Conservation (phyloP, 2,888 invertebrate genomes). For the Liopterus haemorrhoidalis region DNA sequence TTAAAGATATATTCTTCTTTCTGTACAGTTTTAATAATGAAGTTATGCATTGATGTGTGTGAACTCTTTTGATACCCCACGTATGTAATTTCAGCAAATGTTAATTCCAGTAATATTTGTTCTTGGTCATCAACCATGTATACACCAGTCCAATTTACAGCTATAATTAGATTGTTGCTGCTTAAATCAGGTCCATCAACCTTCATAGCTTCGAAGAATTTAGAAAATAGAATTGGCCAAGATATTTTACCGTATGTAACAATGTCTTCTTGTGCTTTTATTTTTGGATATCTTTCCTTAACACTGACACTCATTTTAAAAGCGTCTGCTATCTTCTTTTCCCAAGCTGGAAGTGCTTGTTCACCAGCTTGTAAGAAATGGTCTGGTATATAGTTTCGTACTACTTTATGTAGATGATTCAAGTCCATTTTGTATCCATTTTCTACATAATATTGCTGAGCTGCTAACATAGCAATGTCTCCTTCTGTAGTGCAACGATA, state of each 20-base stretch:
- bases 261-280: conserved; percentile 81
- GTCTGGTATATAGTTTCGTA: conserved; percentile 77
- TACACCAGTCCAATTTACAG: conserved; percentile 90
- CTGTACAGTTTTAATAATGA: conserved; percentile 76
- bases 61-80: conserved; percentile 57
- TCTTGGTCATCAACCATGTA: conserved; percentile 90
- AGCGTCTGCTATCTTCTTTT: conserved; percentile 63
- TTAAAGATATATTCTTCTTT: conserved; percentile 88
- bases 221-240: conserved; percentile 92
- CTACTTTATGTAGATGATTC: conserved; percentile 62
- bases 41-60: conserved; percentile 53
- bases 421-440: conserved; percentile 61
- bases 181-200: conserved; percentile 61
- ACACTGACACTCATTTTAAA: conserved; percentile 68
- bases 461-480: conserved; percentile 81
- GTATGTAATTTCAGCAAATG: conserved; percentile 79
- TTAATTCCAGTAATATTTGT: conserved; percentile 78
- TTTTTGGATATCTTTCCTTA: conserved; percentile 57
- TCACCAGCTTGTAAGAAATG: conserved; percentile 52
- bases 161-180: conserved; percentile 76
- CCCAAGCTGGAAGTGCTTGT: conserved; percentile 61
- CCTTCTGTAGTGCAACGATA: conserved; percentile 79
- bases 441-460: conserved; percentile 86
- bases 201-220: conserved; percentile 88
- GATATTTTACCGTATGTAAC: conserved; percentile 85